These are phyloP conservation scores for Urocitellus parryii DNA, from an alignment of 2,113 vertebrate genomes.

Conservation along the genomic window DNA sequence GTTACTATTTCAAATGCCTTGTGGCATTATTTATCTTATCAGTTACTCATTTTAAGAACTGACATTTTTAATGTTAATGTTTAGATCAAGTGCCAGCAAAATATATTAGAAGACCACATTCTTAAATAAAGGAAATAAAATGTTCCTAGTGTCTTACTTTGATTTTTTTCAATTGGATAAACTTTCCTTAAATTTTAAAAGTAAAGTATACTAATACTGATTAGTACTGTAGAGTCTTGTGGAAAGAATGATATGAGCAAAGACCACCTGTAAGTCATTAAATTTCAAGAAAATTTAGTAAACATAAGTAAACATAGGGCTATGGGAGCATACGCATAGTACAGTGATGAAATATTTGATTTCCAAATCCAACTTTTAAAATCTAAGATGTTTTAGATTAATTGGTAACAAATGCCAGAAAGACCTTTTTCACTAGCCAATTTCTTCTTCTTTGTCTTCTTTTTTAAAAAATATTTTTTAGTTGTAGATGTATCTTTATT, in stretches of 20 bases:
- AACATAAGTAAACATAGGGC: constrained; percentile 63
- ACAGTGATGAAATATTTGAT: constrained; percentile 73
- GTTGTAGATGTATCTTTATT: too few species aligned
- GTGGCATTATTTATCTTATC: constrained; percentile 43
- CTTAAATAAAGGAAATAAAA: constrained; percentile 50
- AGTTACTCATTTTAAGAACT: constrained; percentile 21
- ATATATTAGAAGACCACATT: constrained; percentile 27
- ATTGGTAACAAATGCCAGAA: constrained; percentile 74
- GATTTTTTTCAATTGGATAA: constrained; percentile 20
- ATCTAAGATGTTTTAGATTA: constrained; percentile 79
- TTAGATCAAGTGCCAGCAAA: constrained; percentile 37
- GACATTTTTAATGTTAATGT: constrained; percentile 48
- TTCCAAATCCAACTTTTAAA: constrained; percentile 76
- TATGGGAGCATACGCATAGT: constrained; percentile 56
- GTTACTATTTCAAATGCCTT: constrained; percentile 42
- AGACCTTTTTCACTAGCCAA: constrained; percentile 70
- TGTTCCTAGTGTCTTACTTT: neutral
- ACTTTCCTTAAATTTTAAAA: constrained; percentile 56
- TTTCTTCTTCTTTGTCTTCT: neutral
- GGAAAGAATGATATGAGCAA: constrained; percentile 21
- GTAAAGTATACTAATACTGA: constrained; percentile 34
- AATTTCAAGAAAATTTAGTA: constrained; percentile 67
- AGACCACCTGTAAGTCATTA: constrained; percentile 75
- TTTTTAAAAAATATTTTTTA: too few species aligned
- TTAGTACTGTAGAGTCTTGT: constrained; percentile 51